Percentiles rank a stretch among this genome's conserved stretches.
Evolutionary conservation across 2,888 invertebrate species (phyloP).

Genomic region (Athetis lepigone): DNA sequence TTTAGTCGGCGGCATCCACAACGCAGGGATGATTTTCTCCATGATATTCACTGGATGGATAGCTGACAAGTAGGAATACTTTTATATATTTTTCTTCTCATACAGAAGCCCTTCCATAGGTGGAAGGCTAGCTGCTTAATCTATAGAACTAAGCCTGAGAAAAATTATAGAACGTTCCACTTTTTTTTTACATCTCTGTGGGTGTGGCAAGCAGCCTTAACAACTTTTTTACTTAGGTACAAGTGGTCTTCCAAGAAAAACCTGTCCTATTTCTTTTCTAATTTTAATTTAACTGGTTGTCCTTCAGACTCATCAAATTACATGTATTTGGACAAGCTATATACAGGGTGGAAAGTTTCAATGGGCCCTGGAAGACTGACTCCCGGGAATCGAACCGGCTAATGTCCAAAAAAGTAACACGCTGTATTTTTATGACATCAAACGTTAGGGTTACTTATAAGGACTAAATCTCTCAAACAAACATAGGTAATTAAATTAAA

Average conservation of each 20-base stretch:
- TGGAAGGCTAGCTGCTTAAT: background rate
- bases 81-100: background rate
- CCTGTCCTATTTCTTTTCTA: slow-evolving; percentile 4
- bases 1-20: slow-evolving; percentile 90
- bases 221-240: background rate
- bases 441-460: too few species aligned
- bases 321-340: background rate
- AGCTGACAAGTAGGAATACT: slow-evolving; percentile 88
- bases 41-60: slow-evolving; percentile 91
- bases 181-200: background rate
- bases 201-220: background rate
- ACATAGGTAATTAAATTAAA: too few species aligned
- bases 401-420: too few species aligned
- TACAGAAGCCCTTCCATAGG: too few species aligned
- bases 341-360: too few species aligned
- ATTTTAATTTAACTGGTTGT: slow-evolving; percentile 6
- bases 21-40: slow-evolving; percentile 92
- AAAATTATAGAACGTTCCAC: too few species aligned
- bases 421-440: too few species aligned
- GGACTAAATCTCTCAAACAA: too few species aligned
- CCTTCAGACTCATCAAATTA: background rate
- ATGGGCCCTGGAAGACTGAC: too few species aligned
- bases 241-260: slow-evolving; percentile 25
- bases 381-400: too few species aligned
- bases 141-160: background rate